phyloP scores from a whole-genome alignment of 2,113 vertebrate species.

The Cyprinus carpio region DNA sequence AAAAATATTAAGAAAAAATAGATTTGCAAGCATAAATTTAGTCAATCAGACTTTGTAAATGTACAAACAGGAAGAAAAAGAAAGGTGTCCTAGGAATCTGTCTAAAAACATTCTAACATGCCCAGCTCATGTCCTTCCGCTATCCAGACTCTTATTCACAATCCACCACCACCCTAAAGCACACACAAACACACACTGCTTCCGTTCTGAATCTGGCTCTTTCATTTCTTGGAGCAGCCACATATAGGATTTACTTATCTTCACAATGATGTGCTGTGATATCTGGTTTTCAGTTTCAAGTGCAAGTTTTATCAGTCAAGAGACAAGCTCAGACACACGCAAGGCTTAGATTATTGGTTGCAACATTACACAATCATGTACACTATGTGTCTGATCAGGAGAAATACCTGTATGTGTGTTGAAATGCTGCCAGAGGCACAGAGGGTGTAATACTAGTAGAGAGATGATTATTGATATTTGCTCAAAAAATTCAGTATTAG shows the following conservation, averaged over 20 bases:
- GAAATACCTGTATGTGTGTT: conserved; percentile 1
- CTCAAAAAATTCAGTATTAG: conserved; percentile 40
- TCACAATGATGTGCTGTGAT: neutral
- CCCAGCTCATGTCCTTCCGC: conserved; percentile 63
- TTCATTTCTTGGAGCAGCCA: neutral
- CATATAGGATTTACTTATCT: conserved; percentile 32
- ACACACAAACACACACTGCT: conserved; percentile 26
- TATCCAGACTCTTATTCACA: conserved; percentile 48
- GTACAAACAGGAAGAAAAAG: conserved; percentile 63
- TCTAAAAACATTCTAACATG: conserved; percentile 67
- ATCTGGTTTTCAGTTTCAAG: conserved; percentile 34
- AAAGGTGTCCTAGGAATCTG: conserved; percentile 59
- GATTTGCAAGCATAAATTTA: neutral
- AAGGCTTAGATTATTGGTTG: neutral
- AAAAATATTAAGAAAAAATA: too few relatives aligned
- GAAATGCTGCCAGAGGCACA: conserved; percentile 33
- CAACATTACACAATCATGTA: conserved; percentile 14
- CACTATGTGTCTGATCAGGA: conserved; percentile 17
- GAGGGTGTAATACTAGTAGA: neutral
- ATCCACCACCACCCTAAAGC: conserved; percentile 25
- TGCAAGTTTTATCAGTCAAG: conserved; percentile 6
- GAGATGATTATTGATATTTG: conserved; percentile 25
- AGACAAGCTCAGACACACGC: conserved; percentile 14
- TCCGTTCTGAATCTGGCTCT: neutral
- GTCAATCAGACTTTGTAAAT: conserved; percentile 52